Conservation (phyloP, 1,140 invertebrate genomes). For the Trichonephila inaurata region DNA sequence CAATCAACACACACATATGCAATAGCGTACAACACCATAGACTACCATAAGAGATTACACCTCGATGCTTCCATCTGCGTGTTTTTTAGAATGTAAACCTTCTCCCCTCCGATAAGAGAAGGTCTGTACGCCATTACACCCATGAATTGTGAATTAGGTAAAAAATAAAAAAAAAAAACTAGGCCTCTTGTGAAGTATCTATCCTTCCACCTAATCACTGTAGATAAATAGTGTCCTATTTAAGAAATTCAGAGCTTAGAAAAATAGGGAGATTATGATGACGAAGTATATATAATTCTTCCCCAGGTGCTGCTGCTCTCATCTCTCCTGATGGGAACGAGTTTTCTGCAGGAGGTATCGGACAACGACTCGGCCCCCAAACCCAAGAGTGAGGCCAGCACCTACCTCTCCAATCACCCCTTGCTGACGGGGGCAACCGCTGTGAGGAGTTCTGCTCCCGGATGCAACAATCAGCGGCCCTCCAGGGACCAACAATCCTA, state of each 20-base stretch:
- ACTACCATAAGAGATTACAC: too few relatives aligned
- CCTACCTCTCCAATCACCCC: slow-evolving; percentile 59
- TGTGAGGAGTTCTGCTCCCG: background rate
- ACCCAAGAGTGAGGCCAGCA: slow-evolving; percentile 44
- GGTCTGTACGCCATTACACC: too few relatives aligned
- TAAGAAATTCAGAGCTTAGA: background rate
- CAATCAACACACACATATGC: too few relatives aligned
- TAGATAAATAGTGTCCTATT: too few relatives aligned
- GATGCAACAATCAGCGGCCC: background rate
- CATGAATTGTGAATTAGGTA: too few relatives aligned
- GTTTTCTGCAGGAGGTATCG: slow-evolving; percentile 60
- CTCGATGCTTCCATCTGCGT: too few relatives aligned
- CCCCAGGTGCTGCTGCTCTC: slow-evolving; percentile 62
- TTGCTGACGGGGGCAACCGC: slow-evolving; percentile 44
- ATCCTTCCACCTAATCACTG: too few relatives aligned
- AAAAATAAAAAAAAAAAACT: too few relatives aligned
- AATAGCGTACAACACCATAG: too few relatives aligned
- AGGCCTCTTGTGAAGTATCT: too few relatives aligned
- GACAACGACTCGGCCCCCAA: background rate
- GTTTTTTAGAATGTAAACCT: too few relatives aligned
- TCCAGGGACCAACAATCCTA: background rate
- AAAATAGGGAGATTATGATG: background rate
- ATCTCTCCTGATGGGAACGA: slow-evolving; percentile 64
- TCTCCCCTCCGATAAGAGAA: too few relatives aligned
- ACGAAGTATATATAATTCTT: background rate